Evolutionary conservation across 2,113 vertebrate species (phyloP).

Genomic region (Cynopterus brachyotis): DNA sequence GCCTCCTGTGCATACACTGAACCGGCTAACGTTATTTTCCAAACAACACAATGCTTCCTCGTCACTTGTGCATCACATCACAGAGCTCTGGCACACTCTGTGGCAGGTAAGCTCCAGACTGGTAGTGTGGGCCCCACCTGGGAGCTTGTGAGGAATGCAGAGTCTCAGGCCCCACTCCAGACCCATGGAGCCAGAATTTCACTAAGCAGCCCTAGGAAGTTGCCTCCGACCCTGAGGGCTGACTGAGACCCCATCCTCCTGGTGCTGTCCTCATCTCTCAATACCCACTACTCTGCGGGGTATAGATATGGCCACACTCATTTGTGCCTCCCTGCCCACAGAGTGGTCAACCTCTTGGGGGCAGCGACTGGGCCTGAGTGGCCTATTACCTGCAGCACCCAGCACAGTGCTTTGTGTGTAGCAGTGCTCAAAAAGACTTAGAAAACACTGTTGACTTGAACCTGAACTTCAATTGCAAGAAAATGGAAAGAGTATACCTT

Average conservation of each 20-base stretch:
- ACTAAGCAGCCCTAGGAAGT: background rate
- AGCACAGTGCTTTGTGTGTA: fast-evolving
- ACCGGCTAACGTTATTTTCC: background rate
- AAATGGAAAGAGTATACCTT: background rate
- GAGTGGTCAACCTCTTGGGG: background rate
- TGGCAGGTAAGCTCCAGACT: background rate
- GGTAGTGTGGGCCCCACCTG: background rate
- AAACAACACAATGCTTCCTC: background rate
- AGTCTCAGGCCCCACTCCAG: too few relatives aligned
- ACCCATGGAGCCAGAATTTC: background rate
- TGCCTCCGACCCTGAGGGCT: background rate
- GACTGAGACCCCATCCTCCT: background rate
- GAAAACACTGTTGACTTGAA: background rate
- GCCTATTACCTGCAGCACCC: background rate
- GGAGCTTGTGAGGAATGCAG: background rate
- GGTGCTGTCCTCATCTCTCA: background rate
- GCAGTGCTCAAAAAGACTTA: background rate
- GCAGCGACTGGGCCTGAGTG: background rate
- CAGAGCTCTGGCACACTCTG: background rate
- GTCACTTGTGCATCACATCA: background rate
- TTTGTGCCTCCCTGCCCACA: background rate
- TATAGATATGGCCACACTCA: fast-evolving
- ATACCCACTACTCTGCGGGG: background rate
- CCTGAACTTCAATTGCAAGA: background rate
- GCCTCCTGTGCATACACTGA: background rate